phyloP scores from a whole-genome alignment of 2,797 vertebrate species.

The Silurus aristotelis region DNA sequence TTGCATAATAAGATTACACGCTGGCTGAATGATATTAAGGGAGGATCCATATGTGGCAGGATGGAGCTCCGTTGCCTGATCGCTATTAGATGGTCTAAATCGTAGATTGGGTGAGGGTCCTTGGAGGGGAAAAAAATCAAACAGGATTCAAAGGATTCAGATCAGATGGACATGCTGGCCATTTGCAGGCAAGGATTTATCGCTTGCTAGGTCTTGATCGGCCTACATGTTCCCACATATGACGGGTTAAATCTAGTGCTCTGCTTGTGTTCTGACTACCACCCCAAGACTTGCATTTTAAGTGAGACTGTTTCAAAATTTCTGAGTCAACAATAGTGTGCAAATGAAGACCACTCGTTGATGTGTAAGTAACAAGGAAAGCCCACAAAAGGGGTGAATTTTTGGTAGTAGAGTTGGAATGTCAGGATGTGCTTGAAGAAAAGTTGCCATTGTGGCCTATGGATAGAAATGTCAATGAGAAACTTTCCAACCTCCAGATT shows the following conservation, averaged over 20 bases:
- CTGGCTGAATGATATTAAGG: slow-evolving; percentile 93
- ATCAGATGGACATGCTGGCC: slow-evolving; percentile 79
- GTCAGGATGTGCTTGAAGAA: slow-evolving; percentile 8
- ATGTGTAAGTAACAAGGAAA: slow-evolving; percentile 9
- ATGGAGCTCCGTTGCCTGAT: slow-evolving; percentile 65
- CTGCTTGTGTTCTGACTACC: slow-evolving; percentile 6
- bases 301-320: slow-evolving; percentile 8
- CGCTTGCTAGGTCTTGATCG: slow-evolving; percentile 74
- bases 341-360: slow-evolving; percentile 29
- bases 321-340: background rate
- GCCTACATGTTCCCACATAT: slow-evolving; percentile 22
- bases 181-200: slow-evolving; percentile 76
- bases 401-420: background rate
- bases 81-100: slow-evolving; percentile 65
- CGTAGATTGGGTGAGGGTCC: slow-evolving; percentile 59
- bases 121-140: slow-evolving; percentile 79
- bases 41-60: slow-evolving; percentile 88
- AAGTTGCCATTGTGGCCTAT: slow-evolving; percentile 25
- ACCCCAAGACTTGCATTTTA: slow-evolving; percentile 19
- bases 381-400: background rate
- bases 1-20: slow-evolving; percentile 97
- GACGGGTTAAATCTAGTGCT: slow-evolving; percentile 21
- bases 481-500: slow-evolving; percentile 13
- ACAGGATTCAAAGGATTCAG: slow-evolving; percentile 77
- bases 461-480: slow-evolving; percentile 10